phyloP scores from a whole-genome alignment of 2,797 vertebrate genomes.

The Orestias chungarensis region DNA sequence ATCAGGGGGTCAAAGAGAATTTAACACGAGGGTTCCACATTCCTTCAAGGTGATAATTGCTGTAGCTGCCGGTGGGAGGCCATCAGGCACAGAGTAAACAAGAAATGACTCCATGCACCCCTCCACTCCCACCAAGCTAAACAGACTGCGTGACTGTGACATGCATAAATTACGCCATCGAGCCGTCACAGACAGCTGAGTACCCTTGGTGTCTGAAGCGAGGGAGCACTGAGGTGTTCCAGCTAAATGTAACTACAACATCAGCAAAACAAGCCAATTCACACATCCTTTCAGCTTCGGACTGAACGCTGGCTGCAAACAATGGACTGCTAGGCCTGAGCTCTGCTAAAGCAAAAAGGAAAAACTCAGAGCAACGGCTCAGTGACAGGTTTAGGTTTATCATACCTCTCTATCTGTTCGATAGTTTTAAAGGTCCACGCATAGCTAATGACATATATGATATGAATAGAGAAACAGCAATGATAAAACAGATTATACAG shows the following conservation, averaged over 20 bases:
- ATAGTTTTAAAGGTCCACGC: not conserved
- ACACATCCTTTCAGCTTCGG: slow-evolving; percentile 39
- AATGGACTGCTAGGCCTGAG: slow-evolving; percentile 17
- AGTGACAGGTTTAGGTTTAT: slow-evolving; percentile 17
- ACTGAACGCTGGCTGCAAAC: slow-evolving; percentile 35
- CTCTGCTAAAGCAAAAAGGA: slow-evolving; percentile 11
- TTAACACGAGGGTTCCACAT: slow-evolving; percentile 84
- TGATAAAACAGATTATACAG: not conserved
- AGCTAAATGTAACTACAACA: slow-evolving; percentile 42
- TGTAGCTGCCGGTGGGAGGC: slow-evolving; percentile 82
- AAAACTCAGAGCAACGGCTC: slow-evolving; percentile 9
- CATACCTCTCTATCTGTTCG: slow-evolving; percentile 37
- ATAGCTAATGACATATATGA: slow-evolving; percentile 11
- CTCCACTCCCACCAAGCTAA: slow-evolving; percentile 53
- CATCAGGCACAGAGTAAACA: slow-evolving; percentile 81
- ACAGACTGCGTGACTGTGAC: slow-evolving; percentile 67
- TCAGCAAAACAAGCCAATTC: slow-evolving; percentile 50
- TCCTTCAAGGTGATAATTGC: slow-evolving; percentile 88
- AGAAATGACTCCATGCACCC: slow-evolving; percentile 52
- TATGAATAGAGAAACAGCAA: slow-evolving; percentile 11
- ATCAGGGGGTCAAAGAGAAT: slow-evolving; percentile 83
- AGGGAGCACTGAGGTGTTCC: slow-evolving; percentile 74
- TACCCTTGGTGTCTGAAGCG: slow-evolving; percentile 60
- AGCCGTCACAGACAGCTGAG: slow-evolving; percentile 44
- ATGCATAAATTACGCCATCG: slow-evolving; percentile 73